Conservation (phyloP, 2,113 vertebrate species). For the Amia ocellicauda region DNA sequence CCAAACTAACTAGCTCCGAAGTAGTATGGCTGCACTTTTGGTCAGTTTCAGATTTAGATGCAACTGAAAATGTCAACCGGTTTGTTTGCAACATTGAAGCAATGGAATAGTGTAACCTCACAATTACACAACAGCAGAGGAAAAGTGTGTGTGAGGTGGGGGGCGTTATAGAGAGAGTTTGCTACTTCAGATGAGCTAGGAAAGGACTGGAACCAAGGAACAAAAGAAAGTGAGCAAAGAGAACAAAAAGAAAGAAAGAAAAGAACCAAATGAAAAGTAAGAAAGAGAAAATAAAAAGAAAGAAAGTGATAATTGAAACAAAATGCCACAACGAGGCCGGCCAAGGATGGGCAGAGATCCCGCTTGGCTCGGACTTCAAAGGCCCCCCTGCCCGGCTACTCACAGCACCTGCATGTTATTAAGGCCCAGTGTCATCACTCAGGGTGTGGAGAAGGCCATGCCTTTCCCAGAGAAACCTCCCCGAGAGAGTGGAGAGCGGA, state of each 20-base stretch:
- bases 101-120: no score
- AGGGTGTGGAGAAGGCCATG: conserved; percentile 17
- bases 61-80: no score
- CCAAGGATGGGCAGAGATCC: conserved; percentile 14
- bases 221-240: background rate
- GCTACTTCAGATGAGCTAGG: no score
- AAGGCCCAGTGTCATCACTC: conserved; percentile 33
- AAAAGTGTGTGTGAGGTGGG: background rate
- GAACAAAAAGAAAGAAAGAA: background rate
- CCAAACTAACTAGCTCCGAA: no score
- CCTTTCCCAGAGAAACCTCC: background rate
- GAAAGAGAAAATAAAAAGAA: conserved; percentile 8
- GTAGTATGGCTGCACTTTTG: no score
- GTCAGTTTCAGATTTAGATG: no score
- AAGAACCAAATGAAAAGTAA: no score
- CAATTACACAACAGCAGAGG: no score
- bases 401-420: conserved; percentile 35
- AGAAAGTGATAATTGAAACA: conserved; percentile 32
- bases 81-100: no score
- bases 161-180: background rate
- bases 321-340: conserved; percentile 19
- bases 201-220: background rate
- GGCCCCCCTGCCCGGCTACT: conserved; percentile 14
- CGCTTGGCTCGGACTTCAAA: conserved; percentile 34
- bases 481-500: background rate